These are phyloP conservation scores for Drosophila pallidifrons DNA, from an alignment of 1,140 invertebrate genomes.

Conservation along the genomic window DNA sequence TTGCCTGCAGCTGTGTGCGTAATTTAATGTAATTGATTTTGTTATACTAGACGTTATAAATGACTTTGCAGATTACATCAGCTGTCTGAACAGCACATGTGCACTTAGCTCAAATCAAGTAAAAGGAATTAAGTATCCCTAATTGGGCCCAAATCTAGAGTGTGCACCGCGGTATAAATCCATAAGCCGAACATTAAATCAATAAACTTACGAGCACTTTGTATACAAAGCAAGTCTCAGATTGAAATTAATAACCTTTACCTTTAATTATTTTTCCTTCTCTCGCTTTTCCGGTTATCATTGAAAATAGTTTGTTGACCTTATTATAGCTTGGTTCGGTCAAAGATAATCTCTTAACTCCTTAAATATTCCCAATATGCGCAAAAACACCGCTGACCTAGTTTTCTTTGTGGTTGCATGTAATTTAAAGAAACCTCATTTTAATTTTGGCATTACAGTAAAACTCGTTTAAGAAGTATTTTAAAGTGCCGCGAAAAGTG, in stretches of 20 bases:
- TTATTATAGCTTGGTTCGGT: not conserved
- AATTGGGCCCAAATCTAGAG: slow-evolving; percentile 25
- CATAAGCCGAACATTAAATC: slow-evolving; percentile 1
- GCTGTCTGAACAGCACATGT: slow-evolving; percentile 25
- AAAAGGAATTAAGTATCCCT: slow-evolving; percentile 11
- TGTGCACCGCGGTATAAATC: not conserved
- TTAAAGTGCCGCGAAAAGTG: slow-evolving; percentile 51
- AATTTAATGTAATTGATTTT: slow-evolving; percentile 68
- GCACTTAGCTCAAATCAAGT: slow-evolving; percentile 14
- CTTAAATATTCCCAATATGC: not conserved
- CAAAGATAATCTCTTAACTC: too few species aligned
- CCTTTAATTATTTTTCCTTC: not conserved
- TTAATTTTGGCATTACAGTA: slow-evolving; percentile 43
- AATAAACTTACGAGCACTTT: not conserved
- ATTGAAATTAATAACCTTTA: not conserved
- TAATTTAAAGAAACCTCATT: slow-evolving; percentile 8
- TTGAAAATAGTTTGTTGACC: not conserved
- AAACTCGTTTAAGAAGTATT: slow-evolving; percentile 53
- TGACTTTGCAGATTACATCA: slow-evolving; percentile 27
- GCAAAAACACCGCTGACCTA: slow-evolving; percentile 1
- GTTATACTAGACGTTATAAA: slow-evolving; percentile 41
- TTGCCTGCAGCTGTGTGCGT: slow-evolving; percentile 52
- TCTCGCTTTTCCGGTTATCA: not conserved
- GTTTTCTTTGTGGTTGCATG: not conserved
- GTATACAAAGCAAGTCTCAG: not conserved